These are phyloP conservation scores for Trachelipus rathkii DNA, from an alignment of 1,140 invertebrate genomes.

Conservation along the genomic window DNA sequence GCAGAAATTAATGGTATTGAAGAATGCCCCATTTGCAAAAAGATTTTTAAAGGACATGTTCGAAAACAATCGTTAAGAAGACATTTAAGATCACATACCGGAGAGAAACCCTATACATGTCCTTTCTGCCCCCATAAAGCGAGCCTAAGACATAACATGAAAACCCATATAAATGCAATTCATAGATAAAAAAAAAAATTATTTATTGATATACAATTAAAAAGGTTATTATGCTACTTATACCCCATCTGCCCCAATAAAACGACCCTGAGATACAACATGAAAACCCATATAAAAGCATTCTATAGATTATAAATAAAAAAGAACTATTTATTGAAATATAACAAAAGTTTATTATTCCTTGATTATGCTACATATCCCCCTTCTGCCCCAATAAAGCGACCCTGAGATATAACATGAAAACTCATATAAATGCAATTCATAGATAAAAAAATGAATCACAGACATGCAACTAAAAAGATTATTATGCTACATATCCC, in stretches of 20 bases:
- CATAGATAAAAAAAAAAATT: too few species aligned
- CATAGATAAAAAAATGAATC: too few species aligned
- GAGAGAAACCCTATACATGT: slow-evolving; percentile 41
- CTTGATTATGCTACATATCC: slow-evolving; percentile 37
- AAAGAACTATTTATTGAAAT: too few species aligned
- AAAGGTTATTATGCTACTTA: too few species aligned
- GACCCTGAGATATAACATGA: slow-evolving; percentile 38
- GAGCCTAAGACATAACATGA: slow-evolving; percentile 38
- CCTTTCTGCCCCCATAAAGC: slow-evolving; percentile 43
- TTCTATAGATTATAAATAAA: too few species aligned
- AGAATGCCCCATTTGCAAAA: background rate
- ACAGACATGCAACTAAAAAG: too few species aligned
- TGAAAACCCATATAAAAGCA: too few species aligned
- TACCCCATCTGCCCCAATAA: too few species aligned
- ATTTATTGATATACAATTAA: too few species aligned
- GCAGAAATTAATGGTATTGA: background rate
- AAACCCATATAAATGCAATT: slow-evolving; percentile 30
- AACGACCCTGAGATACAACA: too few species aligned
- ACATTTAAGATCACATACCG: slow-evolving; percentile 37
- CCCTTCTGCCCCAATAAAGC: slow-evolving; percentile 42
- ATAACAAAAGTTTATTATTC: too few species aligned
- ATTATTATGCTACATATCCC: too few species aligned
- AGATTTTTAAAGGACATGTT: background rate
- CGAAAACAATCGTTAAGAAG: slow-evolving; percentile 1
- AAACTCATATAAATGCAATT: background rate